These are phyloP conservation scores for Epicampocera succincta DNA, from an alignment of 2,888 invertebrate genomes.

Conservation along the genomic window DNA sequence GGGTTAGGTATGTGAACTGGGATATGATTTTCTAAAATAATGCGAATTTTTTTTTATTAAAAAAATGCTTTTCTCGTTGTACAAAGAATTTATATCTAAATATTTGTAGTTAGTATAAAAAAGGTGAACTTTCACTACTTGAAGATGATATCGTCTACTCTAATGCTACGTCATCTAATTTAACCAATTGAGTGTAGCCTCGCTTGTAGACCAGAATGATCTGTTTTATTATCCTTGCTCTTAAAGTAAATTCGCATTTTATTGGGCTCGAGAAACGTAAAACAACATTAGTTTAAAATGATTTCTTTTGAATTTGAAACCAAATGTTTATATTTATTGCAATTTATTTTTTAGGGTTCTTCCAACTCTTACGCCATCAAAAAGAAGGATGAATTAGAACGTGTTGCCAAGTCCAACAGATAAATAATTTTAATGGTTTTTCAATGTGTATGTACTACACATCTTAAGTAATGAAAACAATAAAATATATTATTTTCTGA, in stretches of 20 bases:
- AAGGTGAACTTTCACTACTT: no score
- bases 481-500: constrained; percentile 45
- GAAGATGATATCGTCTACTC: constrained; percentile 72
- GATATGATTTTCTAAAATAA: no score
- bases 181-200: constrained; percentile 73
- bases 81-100: no score
- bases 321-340: constrained; percentile 15
- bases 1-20: no score
- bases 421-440: constrained; percentile 83
- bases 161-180: constrained; percentile 74
- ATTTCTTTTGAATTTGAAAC: no score
- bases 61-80: no score
- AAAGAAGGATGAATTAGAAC: constrained; percentile 99
- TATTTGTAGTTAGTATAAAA: not conserved
- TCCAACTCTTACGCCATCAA: constrained; percentile 99
- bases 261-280: constrained; percentile 78
- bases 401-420: constrained; percentile 99
- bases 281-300: constrained; percentile 72
- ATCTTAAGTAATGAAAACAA: constrained; percentile 60
- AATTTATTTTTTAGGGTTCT: constrained; percentile 88
- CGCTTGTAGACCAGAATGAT: constrained; percentile 78
- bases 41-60: no score
- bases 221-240: constrained; percentile 79
- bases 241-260: constrained; percentile 69
- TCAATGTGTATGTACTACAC: constrained; percentile 50